Conservation (phyloP, 2,113 vertebrate genomes). For the Cebidichthys violaceus region DNA sequence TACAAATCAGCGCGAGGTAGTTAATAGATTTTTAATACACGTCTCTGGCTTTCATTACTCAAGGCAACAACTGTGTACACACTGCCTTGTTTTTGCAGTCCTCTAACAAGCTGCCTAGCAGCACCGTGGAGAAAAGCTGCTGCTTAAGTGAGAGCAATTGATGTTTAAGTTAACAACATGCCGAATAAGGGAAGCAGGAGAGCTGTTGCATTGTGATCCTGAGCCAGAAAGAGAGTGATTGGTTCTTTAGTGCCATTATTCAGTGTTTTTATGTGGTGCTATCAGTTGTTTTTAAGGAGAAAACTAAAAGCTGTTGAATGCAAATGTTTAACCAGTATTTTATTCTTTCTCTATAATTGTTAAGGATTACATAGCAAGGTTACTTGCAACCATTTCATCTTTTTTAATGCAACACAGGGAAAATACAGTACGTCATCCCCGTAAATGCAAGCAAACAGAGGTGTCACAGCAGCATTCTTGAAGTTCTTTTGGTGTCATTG, state of each 20-base stretch:
- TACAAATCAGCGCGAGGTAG: constrained; percentile 30
- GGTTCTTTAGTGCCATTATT: constrained; percentile 32
- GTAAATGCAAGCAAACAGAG: not conserved
- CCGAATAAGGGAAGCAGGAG: constrained; percentile 46
- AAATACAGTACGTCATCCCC: not conserved
- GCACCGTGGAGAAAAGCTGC: constrained; percentile 43
- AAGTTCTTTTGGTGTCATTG: not conserved
- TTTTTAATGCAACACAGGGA: not conserved
- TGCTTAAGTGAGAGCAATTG: constrained; percentile 58
- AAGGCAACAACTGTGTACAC: constrained; percentile 19
- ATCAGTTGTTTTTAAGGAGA: constrained; percentile 13
- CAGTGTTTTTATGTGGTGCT: not conserved
- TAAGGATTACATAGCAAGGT: not conserved
- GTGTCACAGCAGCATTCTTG: not conserved
- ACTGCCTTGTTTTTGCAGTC: constrained; percentile 33
- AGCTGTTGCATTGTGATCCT: constrained; percentile 15
- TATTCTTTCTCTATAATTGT: not conserved
- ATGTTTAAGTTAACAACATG: constrained; percentile 64
- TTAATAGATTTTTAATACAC: constrained; percentile 65
- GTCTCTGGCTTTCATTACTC: constrained; percentile 53
- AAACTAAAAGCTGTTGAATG: constrained; percentile 10
- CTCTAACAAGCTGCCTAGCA: constrained; percentile 46
- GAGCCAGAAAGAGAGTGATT: constrained; percentile 36
- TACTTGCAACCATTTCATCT: not conserved
- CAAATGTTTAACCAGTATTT: not conserved